Conservation (phyloP, 2,113 vertebrate genomes). For the Grantiella picta region DNA sequence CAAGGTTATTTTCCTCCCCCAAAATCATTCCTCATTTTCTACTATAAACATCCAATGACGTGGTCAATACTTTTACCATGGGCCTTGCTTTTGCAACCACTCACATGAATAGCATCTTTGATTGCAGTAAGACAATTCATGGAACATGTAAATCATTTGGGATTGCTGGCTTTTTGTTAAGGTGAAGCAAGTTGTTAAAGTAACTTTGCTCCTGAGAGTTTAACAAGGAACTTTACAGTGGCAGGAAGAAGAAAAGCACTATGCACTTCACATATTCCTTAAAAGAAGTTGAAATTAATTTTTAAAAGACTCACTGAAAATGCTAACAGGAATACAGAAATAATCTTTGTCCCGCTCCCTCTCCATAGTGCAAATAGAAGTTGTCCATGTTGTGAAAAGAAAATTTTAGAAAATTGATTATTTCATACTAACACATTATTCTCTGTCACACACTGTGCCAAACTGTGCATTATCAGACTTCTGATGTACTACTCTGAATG, state of each 20-base stretch:
- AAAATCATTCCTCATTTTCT: neutral
- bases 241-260: neutral
- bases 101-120: neutral
- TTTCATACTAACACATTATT: neutral
- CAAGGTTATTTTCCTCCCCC: neutral
- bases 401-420: neutral
- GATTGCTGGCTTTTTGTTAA: neutral
- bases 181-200: neutral
- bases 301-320: neutral
- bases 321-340: neutral
- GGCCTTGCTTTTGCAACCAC: neutral
- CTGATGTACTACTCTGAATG: neutral
- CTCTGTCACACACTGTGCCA: neutral
- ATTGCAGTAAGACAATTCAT: neutral
- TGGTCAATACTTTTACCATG: neutral
- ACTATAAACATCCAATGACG: neutral
- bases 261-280: neutral
- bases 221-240: neutral
- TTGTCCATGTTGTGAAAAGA: neutral
- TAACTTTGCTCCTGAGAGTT: neutral
- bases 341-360: neutral
- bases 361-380: neutral
- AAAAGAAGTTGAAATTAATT: neutral
- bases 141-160: neutral
- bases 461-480: conserved; percentile 1